Evolutionary conservation across 2,113 vertebrate genomes (phyloP).

Genomic region (Podocnemis expansa): DNA sequence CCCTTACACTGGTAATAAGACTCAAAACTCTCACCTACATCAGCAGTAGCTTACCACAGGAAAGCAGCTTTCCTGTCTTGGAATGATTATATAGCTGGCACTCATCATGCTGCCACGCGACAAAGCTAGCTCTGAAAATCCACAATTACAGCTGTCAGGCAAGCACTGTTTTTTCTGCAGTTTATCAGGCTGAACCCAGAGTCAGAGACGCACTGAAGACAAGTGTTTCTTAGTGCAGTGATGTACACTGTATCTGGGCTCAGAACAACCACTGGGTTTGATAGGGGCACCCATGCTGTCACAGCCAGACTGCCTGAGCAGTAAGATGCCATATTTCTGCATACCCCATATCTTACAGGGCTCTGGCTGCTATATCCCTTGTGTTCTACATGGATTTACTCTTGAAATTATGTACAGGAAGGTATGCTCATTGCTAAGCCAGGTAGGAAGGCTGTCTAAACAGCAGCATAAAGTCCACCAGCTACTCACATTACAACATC

Average conservation of each 20-base stretch:
- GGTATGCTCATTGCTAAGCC: rapidly evolving
- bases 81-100: not conserved
- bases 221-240: too few species aligned
- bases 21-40: not conserved
- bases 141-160: not conserved
- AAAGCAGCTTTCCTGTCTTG: not conserved
- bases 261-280: not conserved
- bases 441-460: not conserved
- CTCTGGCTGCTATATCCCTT: not conserved
- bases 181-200: too few species aligned
- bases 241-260: not conserved
- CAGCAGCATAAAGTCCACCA: not conserved
- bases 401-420: not conserved
- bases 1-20: not conserved
- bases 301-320: not conserved
- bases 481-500: not conserved
- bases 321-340: not conserved
- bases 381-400: not conserved
- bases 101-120: not conserved
- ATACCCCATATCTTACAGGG: not conserved
- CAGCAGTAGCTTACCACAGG: not conserved
- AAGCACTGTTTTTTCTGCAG: not conserved
- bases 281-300: not conserved
- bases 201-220: not conserved
- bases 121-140: not conserved